Base-by-base conservation (phyloP, 1,140 invertebrate genomes). In the Tachypleus tridentatus region DNA sequence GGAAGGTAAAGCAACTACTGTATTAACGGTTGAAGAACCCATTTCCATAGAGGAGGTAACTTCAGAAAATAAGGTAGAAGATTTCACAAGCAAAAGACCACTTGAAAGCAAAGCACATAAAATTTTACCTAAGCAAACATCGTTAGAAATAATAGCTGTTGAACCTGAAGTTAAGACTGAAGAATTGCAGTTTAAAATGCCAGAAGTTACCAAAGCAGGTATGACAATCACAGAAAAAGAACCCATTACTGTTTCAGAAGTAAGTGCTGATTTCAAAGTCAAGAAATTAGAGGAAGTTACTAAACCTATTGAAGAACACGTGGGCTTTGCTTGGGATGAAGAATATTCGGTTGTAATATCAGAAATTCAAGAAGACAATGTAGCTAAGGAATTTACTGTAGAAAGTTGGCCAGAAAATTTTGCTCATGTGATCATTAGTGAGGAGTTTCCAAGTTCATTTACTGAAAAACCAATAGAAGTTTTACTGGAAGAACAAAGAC, bases 1-100 rank as follows among this genome's bases (percentile, higher is more conserved):
- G 61, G 59, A 59, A 53, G 64, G 57, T 58, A 50, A n/a, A 8
- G 62, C 66, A 53, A 51, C 58, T 57, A 52, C 48, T 51, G 29
- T 51, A 29, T 7, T 64, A 49, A 52, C 52, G 11, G 51, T 50
- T 53, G 64, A 61, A 51, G 61, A 69, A 60, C 49, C 51, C 49
- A 49, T 70, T 5, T n/a, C 57, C 48, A 53, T 67, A 51, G 51
- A 49, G n/a, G 66, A 67, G 51, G 51, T 67, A 49, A 51, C 52
- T 51, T 50, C 8, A 11, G 62, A 66, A 53, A 10, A 11, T 47
- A 66, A 57, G 52, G 51, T 51, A 50, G 61, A 64, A 47, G 62
- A 57, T 60, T 29, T 64, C 56, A 51, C 29, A 5, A 47, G 49
- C 0, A 54, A 8, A 49, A 60, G 7, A n/a, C 62, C 62, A 47